Evolutionary conservation across 2,888 invertebrate genomes (phyloP).

Genomic region (Pyrrhosoma nymphula): DNA sequence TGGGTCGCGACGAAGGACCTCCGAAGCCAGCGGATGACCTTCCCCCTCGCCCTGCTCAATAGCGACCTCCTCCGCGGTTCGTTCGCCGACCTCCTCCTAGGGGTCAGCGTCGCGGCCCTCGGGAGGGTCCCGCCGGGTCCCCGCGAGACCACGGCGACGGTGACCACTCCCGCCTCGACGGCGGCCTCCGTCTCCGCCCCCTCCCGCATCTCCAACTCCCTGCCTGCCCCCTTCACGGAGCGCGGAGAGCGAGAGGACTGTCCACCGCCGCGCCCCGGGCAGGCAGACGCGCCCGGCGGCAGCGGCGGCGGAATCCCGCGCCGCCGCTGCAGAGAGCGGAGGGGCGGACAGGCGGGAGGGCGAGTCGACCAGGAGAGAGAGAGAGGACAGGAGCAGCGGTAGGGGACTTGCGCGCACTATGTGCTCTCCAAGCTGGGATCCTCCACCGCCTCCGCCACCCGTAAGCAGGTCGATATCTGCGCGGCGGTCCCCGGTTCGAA

Average conservation of each 20-base stretch:
- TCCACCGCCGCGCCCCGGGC: slow-evolving; percentile 21
- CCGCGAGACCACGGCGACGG: slow-evolving; percentile 64
- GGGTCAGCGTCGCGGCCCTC: slow-evolving; percentile 60
- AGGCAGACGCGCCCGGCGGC: slow-evolving; percentile 23
- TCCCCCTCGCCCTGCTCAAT: slow-evolving; percentile 78
- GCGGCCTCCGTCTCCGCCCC: slow-evolving; percentile 67
- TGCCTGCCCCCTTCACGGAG: background rate
- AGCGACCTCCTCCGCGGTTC: slow-evolving; percentile 75
- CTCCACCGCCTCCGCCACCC: slow-evolving; percentile 7
- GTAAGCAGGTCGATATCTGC: slow-evolving; percentile 65
- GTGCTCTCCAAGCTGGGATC: slow-evolving; percentile 30
- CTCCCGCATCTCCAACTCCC: slow-evolving; percentile 58
- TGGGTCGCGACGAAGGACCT: slow-evolving; percentile 73
- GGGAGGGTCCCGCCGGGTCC: slow-evolving; percentile 69
- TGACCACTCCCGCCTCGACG: slow-evolving; percentile 58
- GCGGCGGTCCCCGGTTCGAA: slow-evolving; percentile 58
- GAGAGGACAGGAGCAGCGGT: background rate
- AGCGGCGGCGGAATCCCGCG: background rate
- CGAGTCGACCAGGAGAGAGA: background rate
- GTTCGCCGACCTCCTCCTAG: background rate
- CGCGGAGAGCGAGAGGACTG: background rate
- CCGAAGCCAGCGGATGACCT: slow-evolving; percentile 78
- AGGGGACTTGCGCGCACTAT: slow-evolving; percentile 37
- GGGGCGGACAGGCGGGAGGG: background rate
- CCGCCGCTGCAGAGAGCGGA: background rate